Evolutionary conservation across 2,888 invertebrate species (phyloP).

Genomic region (Drosophila colorata): DNA sequence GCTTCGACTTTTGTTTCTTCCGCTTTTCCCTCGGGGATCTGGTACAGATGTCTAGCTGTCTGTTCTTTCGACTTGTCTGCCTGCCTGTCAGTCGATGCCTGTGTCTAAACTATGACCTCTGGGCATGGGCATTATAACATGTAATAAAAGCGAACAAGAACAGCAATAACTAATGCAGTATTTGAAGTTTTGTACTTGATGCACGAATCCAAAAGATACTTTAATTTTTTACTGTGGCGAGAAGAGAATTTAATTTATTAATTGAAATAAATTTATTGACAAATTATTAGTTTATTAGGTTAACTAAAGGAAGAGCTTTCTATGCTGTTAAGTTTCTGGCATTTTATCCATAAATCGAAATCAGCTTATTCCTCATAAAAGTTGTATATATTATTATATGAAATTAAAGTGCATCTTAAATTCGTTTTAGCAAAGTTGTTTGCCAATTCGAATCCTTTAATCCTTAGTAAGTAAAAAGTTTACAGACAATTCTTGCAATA

Average conservation of each 20-base stretch:
- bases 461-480: slow-evolving; percentile 32
- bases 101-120: slow-evolving; percentile 40
- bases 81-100: slow-evolving; percentile 47
- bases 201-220: background rate
- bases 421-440: background rate
- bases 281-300: too few species aligned
- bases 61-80: slow-evolving; percentile 10
- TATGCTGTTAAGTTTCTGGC: too few species aligned
- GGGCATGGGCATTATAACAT: slow-evolving; percentile 29
- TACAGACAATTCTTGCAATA: slow-evolving; percentile 26
- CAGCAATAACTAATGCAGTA: slow-evolving; percentile 9
- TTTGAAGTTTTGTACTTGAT: background rate
- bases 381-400: too few species aligned
- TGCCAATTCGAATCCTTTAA: background rate
- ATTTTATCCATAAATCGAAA: too few species aligned
- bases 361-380: too few species aligned
- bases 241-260: too few species aligned
- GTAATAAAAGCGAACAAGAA: slow-evolving; percentile 31
- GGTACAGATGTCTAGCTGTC: slow-evolving; percentile 43
- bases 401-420: background rate
- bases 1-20: slow-evolving; percentile 50
- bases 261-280: too few species aligned
- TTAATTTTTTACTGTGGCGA: background rate
- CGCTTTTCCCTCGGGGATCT: background rate
- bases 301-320: too few species aligned